phyloP scores from a whole-genome alignment of 2,797 vertebrate genomes.

The Somateria mollissima region DNA sequence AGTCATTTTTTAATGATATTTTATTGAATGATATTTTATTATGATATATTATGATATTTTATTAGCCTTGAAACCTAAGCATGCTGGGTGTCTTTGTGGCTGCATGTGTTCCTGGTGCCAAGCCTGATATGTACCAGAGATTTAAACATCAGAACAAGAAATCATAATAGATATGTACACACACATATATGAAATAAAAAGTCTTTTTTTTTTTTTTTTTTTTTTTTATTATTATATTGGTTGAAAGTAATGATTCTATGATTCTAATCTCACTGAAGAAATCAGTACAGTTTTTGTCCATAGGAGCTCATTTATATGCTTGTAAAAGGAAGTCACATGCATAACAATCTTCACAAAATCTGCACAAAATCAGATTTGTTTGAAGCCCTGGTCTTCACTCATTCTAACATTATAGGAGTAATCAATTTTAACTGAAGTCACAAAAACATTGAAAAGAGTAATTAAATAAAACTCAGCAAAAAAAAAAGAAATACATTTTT shows the following conservation, averaged over 20 bases:
- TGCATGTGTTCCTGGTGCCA: not conserved
- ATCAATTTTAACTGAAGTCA: not conserved
- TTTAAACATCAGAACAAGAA: not conserved
- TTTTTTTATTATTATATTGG: not conserved
- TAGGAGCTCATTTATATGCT: not conserved
- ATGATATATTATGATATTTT: no score
- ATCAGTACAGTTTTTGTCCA: not conserved
- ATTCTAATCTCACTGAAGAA: not conserved
- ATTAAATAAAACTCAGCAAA: not conserved
- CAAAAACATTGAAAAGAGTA: not conserved
- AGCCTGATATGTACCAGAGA: not conserved
- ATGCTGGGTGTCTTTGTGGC: fast-evolving
- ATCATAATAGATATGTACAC: not conserved
- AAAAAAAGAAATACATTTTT: not conserved
- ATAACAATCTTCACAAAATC: not conserved
- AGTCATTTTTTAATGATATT: not conserved
- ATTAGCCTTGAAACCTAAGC: not conserved
- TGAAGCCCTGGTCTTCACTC: not conserved
- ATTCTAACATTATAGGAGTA: not conserved
- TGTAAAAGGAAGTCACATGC: not conserved
- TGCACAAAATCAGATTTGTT: not conserved
- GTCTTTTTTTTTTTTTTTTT: no score
- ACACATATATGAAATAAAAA: not conserved
- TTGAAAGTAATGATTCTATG: not conserved
- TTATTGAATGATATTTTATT: no score